These are phyloP conservation scores for Turritopsis rubra DNA, from an alignment of 30 jellyfish, hydroid and myxozoan genomes.

Conservation along the genomic window DNA sequence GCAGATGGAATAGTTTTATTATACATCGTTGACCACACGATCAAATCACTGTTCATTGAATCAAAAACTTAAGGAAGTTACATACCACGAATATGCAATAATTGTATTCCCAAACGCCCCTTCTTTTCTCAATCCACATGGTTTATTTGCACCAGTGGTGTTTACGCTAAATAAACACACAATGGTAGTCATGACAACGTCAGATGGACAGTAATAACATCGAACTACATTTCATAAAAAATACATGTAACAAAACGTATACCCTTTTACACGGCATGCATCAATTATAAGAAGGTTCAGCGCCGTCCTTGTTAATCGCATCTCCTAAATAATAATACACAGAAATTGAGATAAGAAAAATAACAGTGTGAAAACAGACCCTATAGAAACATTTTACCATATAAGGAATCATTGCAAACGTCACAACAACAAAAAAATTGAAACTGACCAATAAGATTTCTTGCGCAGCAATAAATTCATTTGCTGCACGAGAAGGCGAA, in stretches of 20 bases:
- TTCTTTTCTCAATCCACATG: constrained; percentile 43
- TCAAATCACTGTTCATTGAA: background rate
- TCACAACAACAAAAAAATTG: no score
- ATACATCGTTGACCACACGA: no score
- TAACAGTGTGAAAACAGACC: no score
- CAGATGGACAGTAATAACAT: background rate
- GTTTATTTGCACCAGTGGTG: constrained; percentile 23
- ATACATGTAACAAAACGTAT: background rate
- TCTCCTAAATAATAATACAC: constrained; percentile 41
- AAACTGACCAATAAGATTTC: constrained; percentile 29
- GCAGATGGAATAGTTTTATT: no score
- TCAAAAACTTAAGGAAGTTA: background rate
- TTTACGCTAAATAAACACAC: constrained; percentile 19
- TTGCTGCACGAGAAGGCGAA: constrained; percentile 21
- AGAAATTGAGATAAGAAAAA: background rate
- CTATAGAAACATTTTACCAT: no score
- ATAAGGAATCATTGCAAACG: no score
- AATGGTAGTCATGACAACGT: background rate
- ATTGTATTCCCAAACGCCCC: constrained; percentile 64
- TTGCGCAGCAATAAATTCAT: constrained; percentile 73
- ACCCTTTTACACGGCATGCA: constrained; percentile 79
- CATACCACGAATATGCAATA: constrained; percentile 76
- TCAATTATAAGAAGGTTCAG: constrained; percentile 71
- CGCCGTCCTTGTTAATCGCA: constrained; percentile 60
- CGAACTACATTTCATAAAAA: no score